phyloP scores from a whole-genome alignment of 1,140 invertebrate genomes.

The Eueides isabella region DNA sequence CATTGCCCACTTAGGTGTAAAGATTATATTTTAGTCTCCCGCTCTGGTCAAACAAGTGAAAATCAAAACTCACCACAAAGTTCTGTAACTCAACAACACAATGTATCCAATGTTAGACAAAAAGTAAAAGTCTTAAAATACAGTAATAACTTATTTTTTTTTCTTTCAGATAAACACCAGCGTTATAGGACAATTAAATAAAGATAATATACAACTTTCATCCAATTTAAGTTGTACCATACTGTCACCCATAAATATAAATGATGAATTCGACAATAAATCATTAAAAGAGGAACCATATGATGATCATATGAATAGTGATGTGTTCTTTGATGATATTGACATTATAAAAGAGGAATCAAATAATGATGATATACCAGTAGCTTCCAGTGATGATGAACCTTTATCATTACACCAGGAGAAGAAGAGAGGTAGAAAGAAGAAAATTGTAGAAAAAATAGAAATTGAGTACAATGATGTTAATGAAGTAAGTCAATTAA shows the following conservation, averaged over 20 bases:
- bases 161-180: constrained; percentile 43
- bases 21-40: no score
- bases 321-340: constrained; percentile 37
- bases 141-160: no score
- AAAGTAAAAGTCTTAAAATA: no score
- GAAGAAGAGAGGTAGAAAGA: constrained; percentile 41
- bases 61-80: no score
- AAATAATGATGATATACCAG: constrained; percentile 38
- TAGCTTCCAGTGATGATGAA: constrained; percentile 50
- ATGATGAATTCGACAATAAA: constrained; percentile 21
- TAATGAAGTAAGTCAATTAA: constrained; percentile 13
- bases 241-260: constrained; percentile 26
- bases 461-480: constrained; percentile 14
- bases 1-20: no score
- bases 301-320: constrained; percentile 22
- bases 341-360: constrained; percentile 47
- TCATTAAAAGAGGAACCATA: constrained; percentile 45
- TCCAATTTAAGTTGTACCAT: constrained; percentile 22
- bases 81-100: no score
- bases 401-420: constrained; percentile 52
- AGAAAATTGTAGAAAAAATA: constrained; percentile 6
- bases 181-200: constrained; percentile 33
- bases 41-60: no score
- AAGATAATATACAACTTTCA: constrained; percentile 28
- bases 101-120: no score